phyloP scores from a whole-genome alignment of 2,113 vertebrate species.

The human (Homo sapiens) region DNA sequence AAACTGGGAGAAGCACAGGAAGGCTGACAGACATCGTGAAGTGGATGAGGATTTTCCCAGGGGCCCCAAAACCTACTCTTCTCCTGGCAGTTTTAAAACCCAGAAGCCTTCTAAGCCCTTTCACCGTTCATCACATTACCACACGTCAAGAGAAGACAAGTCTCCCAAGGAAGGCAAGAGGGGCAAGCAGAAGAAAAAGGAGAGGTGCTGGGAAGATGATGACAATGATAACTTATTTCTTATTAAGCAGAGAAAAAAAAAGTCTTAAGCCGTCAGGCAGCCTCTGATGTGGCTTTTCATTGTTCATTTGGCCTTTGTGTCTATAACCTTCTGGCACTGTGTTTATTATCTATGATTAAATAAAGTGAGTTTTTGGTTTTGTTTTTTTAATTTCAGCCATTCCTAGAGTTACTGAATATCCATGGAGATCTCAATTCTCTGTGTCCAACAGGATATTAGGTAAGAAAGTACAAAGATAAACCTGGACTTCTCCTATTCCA shows the following conservation, averaged over 20 bases:
- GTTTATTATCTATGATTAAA: conserved; percentile 30
- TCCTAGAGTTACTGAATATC: not conserved
- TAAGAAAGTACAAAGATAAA: not conserved
- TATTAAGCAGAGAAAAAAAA: conserved; percentile 86
- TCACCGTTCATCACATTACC: conserved; percentile 40
- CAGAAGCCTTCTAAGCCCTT: not conserved
- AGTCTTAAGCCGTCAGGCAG: conserved; percentile 71
- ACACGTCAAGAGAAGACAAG: not conserved
- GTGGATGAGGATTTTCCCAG: conserved; percentile 80
- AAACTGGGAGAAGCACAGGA: conserved; percentile 21
- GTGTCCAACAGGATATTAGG: not conserved
- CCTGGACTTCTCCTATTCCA: not conserved
- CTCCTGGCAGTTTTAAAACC: conserved; percentile 1
- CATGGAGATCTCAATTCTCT: not conserved
- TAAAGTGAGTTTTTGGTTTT: not conserved
- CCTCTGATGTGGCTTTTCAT: conserved; percentile 26
- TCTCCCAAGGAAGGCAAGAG: conserved; percentile 51
- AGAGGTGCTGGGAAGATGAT: conserved; percentile 22
- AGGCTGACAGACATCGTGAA: accelerated
- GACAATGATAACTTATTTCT: conserved; percentile 81
- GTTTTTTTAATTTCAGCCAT: not conserved
- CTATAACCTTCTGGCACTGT: not conserved
- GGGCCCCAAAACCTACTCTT: conserved; percentile 30
- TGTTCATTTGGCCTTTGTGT: not conserved
- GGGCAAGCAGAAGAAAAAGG: conserved; percentile 73